Evolutionary conservation across 2,113 vertebrate species (phyloP).

Genomic region (Nothocercus julius): DNA sequence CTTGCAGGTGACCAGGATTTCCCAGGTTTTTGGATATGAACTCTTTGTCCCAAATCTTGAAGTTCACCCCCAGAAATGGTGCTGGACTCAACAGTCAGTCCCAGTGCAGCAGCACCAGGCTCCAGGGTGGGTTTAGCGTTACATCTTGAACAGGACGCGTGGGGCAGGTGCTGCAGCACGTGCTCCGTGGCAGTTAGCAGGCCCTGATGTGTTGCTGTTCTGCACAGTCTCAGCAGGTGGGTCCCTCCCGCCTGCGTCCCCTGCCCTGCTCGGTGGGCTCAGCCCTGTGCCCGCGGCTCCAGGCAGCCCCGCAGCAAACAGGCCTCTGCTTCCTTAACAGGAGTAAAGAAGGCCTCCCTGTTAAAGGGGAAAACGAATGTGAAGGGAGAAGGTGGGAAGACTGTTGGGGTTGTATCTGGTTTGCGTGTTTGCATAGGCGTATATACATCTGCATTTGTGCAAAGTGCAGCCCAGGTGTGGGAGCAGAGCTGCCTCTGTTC

Average conservation of each 20-base stretch:
- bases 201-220: neutral
- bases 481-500: neutral
- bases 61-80: neutral
- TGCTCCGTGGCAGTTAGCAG: neutral
- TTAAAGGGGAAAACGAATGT: neutral
- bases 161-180: fast-evolving
- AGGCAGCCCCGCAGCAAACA: no score
- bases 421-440: neutral
- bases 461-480: neutral
- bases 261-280: no score
- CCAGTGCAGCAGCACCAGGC: fast-evolving
- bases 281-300: no score
- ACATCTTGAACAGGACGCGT: neutral
- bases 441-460: neutral
- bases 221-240: neutral
- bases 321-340: no score
- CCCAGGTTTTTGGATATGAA: neutral
- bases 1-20: neutral
- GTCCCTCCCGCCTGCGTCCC: neutral
- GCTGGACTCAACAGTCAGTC: fast-evolving
- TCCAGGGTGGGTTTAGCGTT: fast-evolving
- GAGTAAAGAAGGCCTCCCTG: neutral
- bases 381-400: neutral
- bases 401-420: fast-evolving
- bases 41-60: fast-evolving